Base-by-base conservation (phyloP, 2,113 vertebrate species). In the Callithrix jacchus region DNA sequence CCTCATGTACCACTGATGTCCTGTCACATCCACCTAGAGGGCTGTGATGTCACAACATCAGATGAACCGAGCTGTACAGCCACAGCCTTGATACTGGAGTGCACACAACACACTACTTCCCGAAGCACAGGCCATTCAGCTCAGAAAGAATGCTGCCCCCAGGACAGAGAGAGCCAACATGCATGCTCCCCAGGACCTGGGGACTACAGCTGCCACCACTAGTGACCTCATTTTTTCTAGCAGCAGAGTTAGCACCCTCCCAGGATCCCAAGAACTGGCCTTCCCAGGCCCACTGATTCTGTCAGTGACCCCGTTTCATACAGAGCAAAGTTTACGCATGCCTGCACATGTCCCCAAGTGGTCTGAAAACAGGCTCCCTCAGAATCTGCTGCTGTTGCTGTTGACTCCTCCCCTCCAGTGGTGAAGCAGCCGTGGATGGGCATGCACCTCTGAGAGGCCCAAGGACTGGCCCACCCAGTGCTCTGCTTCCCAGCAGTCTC, bases 1-100 rank as follows among this genome's bases (percentile, higher is more conserved):
- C n/a, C 9, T 71, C 1, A 20, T 10, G n/a, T 4, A 0, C 70
- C 18, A n/a, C 17, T 71, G 18, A 21, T 4, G 4, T 37, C n/a
- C 18, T 21, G 20, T n/a, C 20, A 37, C 20, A 71, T 37, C 70
- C n/a, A 71, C 20, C 70, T 20, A 71, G 70, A 37, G 35, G 70
- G 8, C 70, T 37, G 70, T n/a, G n/a, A 37, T 37, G n/a, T 37
- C 70, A 71, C 70, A 71, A 40, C 20, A 11, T n/a, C 18, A 37
- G n/a, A 18, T 71, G n/a, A 21, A 71, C 35, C 70, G 16, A 71
- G n/a, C 35, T 20, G 35, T 70, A 35, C 66, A 70, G 66, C 66
- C 32, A 70, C 8, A 17, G n/a, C 66, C 66, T n/a, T 70, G 17
- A 8, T 20, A 71, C 18, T 20, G 8, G 35, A 71, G n/a, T n/a